Conservation (phyloP, 1,140 invertebrate species). For the Pseudobourletiella spinata region DNA sequence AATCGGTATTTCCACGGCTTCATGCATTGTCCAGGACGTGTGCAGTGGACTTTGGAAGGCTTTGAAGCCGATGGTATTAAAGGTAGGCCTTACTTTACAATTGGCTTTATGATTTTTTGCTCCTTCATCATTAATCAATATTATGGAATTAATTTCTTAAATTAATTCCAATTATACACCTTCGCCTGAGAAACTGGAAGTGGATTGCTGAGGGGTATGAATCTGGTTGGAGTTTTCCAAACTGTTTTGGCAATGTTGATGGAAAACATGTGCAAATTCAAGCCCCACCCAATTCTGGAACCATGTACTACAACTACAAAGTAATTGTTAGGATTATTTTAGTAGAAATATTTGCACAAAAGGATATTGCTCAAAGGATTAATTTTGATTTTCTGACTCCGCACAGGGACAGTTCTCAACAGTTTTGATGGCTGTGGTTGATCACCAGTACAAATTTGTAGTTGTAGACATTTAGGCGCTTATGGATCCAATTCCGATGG, state of each 20-base stretch:
- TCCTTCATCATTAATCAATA: background rate
- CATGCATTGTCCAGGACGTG: slow-evolving; percentile 8
- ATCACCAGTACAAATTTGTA: background rate
- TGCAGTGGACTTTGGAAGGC: slow-evolving; percentile 30
- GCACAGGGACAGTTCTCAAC: background rate
- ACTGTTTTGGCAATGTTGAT: slow-evolving; percentile 38
- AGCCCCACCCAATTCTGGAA: too few relatives aligned
- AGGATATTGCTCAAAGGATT: background rate
- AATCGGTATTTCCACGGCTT: background rate
- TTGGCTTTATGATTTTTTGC: too few relatives aligned
- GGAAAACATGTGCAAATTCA: too few relatives aligned
- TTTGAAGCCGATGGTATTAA: background rate
- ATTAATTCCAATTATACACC: background rate
- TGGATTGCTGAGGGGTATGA: slow-evolving; percentile 11
- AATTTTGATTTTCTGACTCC: background rate
- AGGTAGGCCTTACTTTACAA: background rate
- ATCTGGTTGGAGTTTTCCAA: slow-evolving; percentile 29
- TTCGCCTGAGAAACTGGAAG: slow-evolving; percentile 3
- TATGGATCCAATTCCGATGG: background rate
- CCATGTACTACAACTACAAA: slow-evolving; percentile 40
- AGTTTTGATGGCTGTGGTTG: background rate
- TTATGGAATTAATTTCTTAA: background rate
- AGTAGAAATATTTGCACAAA: background rate
- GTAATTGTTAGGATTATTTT: slow-evolving; percentile 36
- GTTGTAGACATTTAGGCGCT: background rate